Conservation (phyloP, 2,113 vertebrate species). For the Melanocharis versteri region DNA sequence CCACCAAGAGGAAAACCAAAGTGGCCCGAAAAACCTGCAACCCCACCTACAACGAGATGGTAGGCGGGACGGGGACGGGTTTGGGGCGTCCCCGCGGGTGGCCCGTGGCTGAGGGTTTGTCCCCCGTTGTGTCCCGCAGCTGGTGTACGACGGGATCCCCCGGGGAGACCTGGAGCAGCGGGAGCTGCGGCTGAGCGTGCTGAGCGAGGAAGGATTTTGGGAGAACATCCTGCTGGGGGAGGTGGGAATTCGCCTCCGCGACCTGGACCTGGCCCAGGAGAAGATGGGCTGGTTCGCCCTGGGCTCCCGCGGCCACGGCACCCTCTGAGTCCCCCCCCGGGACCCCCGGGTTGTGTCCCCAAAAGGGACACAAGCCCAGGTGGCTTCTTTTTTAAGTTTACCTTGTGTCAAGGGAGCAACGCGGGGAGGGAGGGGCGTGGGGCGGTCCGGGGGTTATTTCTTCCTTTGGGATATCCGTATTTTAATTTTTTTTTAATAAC, state of each 20-base stretch:
- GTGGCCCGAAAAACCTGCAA: constrained; percentile 94
- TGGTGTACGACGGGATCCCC: constrained; percentile 92
- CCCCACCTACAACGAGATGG: constrained; percentile 98
- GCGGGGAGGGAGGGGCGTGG: not conserved
- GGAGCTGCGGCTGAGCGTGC: constrained; percentile 89
- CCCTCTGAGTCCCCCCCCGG: constrained; percentile 47
- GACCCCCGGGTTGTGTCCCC: not conserved
- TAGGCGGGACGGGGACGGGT: constrained; percentile 61
- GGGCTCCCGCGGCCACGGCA: constrained; percentile 73
- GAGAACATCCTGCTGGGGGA: constrained; percentile 92
- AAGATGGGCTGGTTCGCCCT: constrained; percentile 93
- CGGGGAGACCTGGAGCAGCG: constrained; percentile 90
- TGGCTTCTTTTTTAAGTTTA: constrained; percentile 69
- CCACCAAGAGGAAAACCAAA: constrained; percentile 96
- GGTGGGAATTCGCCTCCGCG: constrained; percentile 84
- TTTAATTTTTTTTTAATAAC: constrained; percentile 72
- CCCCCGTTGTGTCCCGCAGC: constrained; percentile 54
- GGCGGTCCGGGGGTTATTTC: not conserved
- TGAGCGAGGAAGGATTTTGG: constrained; percentile 93
- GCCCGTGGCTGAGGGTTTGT: not conserved
- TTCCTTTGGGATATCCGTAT: constrained; percentile 47
- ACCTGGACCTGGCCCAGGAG: constrained; percentile 84
- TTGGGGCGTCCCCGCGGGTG: fast-evolving
- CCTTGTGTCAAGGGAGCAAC: constrained; percentile 84
- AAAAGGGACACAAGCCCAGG: constrained; percentile 18